Percentiles rank a stretch among this genome's conserved stretches.
These are phyloP conservation scores for Columba janthina DNA, from an alignment of 2,113 vertebrate species.

Conservation along the genomic window DNA sequence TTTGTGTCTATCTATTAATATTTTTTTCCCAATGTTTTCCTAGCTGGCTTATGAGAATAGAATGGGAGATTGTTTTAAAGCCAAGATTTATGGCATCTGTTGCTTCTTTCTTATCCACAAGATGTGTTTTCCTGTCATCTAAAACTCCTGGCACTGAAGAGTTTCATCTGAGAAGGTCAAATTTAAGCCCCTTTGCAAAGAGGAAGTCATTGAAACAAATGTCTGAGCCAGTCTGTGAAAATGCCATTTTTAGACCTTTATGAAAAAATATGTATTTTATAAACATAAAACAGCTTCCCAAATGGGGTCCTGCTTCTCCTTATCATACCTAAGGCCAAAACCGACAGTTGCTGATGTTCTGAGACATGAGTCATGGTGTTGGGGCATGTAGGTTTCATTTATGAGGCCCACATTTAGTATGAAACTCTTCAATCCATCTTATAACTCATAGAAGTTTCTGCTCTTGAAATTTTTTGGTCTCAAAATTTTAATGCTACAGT, in stretches of 20 bases:
- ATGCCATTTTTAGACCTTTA: background rate
- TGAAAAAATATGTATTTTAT: background rate
- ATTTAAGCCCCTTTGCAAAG: constrained; percentile 6
- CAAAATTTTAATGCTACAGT: background rate
- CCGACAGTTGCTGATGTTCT: background rate
- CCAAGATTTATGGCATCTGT: background rate
- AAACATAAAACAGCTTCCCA: background rate
- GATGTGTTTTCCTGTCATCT: background rate
- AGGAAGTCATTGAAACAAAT: background rate
- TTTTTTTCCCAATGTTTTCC: background rate
- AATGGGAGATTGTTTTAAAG: background rate
- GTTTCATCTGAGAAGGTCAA: constrained; percentile 7
- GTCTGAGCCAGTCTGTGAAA: background rate
- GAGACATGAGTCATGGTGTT: background rate
- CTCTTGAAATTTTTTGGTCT: background rate
- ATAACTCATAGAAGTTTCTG: background rate
- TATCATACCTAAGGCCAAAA: background rate
- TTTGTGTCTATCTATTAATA: background rate
- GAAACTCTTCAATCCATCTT: background rate
- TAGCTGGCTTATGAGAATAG: background rate
- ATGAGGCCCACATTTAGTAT: background rate
- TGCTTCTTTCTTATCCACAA: background rate
- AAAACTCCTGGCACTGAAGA: background rate
- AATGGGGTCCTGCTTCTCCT: background rate
- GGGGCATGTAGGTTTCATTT: background rate